Evolutionary conservation across 2,113 vertebrate species (phyloP), one percentile per base, ranked within the genome.

Genomic region (Nestor notabilis): DNA sequence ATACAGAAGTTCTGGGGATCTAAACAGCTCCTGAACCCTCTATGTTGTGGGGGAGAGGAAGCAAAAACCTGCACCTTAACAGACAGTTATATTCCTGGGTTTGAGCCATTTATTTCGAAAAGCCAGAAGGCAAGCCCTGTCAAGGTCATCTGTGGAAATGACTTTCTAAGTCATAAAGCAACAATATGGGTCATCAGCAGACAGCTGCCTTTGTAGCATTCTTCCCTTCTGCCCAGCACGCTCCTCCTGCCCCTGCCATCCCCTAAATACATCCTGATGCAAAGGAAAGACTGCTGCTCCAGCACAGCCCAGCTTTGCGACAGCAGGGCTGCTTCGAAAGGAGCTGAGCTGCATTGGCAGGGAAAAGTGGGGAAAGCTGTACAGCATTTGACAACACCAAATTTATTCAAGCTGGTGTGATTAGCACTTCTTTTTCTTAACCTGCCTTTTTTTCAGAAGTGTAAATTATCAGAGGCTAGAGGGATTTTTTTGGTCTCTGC

Each of bases 151-250:
- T 87, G 47, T 64, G 97, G 95, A 98, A 58, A 39, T 55, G 37
- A 83, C n/a, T 95, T 93, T 94, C 84, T 92, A 87, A 95, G 89
- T 95, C 94, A 82, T 91, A 97, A 97, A 91, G 66, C 74, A 94
- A 75, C 84, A 84, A 28, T 9, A 31, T 50, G 33, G 33, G 64
- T 72, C 70, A 47, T 68, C 27, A 72, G 52, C 33, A 85, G 87
- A 71, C 12, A 87, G 24, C 25, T 85, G 75, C 41, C 24, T 46
- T 10, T 43, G 49, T 56, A 80, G 47, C 2, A 4, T 20, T 70
- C 19, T 65, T 63, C 14, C 27, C 18, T 33, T 58, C 56, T 35
- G 33, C 11, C 4, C 0, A 0, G 2, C 50, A 49, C 0, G 0
- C 9, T 79, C 60, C 53, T 68, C 39, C 56, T 65, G 58, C 37